Evolutionary conservation across 2,113 vertebrate genomes (phyloP), one percentile per base, ranked within the genome.

Genomic region (Tor tambroides): DNA sequence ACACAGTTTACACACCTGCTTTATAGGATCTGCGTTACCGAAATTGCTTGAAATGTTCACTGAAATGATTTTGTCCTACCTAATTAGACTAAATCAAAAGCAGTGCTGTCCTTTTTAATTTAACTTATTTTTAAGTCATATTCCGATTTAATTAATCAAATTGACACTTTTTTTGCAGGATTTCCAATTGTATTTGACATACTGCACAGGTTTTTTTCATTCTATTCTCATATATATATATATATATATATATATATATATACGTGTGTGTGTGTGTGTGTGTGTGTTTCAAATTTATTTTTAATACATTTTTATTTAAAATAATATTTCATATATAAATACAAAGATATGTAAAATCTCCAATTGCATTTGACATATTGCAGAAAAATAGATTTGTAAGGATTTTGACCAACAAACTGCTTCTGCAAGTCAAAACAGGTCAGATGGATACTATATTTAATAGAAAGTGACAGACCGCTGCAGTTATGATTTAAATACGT

Each of bases 401-500:
- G 38, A 75, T 15, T 75, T 74, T 43, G 38, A 43, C 38, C 71
- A 46, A 75, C 72, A 75, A 75, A 46, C 72, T 75, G 72, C 72
- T 75, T 75, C 23, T 46, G 72, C 38, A 26, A 46, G 72, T 75
- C 12, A 26, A 75, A 75, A 75, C 72, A 46, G 41, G 11, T 46
- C 72, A 43, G 72, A 75, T 11, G 8, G 75, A 78, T 78, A 54
- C 26, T 30, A 30, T 51, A 51, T 54, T 30, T 78, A 78, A 78
- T 30, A 46, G 75, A 32, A 49, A 49, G 15, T 54, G 75, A 54
- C 75, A 78, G 26, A 14, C 43, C 17, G 1, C 43, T 54, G 26
- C 30, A 26, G 75, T 78, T 51, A 28, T 30, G 75, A 78, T 78
- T 78, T 26, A 30, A 78, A 78, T 54, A 54, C 75, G 9, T 28